Percentiles rank a stretch among this genome's conserved stretches.
These are phyloP conservation scores for Chromobotia macracanthus DNA, from an alignment of 2,797 vertebrate species.

Conservation along the genomic window DNA sequence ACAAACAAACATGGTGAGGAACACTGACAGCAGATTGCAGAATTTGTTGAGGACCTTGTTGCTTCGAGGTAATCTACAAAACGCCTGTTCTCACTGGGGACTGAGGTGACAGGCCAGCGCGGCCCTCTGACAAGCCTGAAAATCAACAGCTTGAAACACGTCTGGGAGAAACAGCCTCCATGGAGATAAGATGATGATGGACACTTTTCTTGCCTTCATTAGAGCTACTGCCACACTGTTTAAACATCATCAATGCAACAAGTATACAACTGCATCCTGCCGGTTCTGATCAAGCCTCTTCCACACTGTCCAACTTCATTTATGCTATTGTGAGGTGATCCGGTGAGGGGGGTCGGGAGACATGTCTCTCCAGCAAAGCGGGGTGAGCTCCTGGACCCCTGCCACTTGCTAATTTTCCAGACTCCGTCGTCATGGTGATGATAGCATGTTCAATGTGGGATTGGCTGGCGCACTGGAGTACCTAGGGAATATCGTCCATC, in stretches of 20 bases:
- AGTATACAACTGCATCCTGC: neutral
- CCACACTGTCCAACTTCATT: slow-evolving; percentile 60
- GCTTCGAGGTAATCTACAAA: slow-evolving; percentile 33
- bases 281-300: slow-evolving; percentile 7
- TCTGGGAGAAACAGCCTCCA: slow-evolving; percentile 15
- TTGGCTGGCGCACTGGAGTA: slow-evolving; percentile 62
- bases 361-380: slow-evolving; percentile 68
- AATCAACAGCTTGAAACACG: slow-evolving; percentile 41
- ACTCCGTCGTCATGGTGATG: slow-evolving; percentile 80
- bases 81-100: slow-evolving; percentile 23
- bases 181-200: slow-evolving; percentile 28
- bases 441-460: slow-evolving; percentile 61
- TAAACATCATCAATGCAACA: slow-evolving; percentile 27
- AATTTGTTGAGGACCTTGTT: slow-evolving; percentile 31
- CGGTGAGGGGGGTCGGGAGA: slow-evolving; percentile 64
- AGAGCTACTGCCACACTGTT: slow-evolving; percentile 37
- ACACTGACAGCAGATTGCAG: slow-evolving; percentile 14
- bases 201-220: slow-evolving; percentile 37
- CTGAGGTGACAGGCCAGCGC: slow-evolving; percentile 32
- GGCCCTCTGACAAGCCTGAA: slow-evolving; percentile 33
- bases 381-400: slow-evolving; percentile 73
- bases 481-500: slow-evolving; percentile 71
- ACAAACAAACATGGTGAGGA: slow-evolving; percentile 27
- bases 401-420: slow-evolving; percentile 64
- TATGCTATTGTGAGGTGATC: slow-evolving; percentile 58